A percentile compares a stretch with the other conserved stretches of the same genome.
phyloP scores from a whole-genome alignment of 1,140 invertebrate genomes.

The Pararge aegeria region DNA sequence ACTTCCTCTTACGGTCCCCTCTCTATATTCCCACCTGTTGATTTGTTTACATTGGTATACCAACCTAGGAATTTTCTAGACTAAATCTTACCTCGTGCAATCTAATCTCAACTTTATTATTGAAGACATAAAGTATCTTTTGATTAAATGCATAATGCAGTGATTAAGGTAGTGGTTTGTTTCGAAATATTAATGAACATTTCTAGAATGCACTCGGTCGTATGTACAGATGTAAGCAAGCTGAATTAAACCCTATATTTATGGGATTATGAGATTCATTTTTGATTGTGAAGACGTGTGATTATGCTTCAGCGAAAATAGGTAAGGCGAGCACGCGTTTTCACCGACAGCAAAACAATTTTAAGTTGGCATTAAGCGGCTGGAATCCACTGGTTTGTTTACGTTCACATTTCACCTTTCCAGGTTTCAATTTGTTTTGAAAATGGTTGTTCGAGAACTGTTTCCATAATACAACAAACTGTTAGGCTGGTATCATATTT shows the following conservation, averaged over 20 bases:
- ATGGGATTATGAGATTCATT: background rate
- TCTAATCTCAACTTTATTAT: constrained; percentile 1
- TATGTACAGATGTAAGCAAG: background rate
- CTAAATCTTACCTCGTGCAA: background rate
- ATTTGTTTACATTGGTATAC: constrained; percentile 32
- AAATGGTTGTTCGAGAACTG: background rate
- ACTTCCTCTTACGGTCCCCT: constrained; percentile 12
- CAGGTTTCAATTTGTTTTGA: constrained; percentile 10
- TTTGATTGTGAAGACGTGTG: background rate
- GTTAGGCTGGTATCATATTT: too few relatives aligned
- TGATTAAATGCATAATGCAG: background rate
- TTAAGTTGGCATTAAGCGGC: constrained; percentile 11
- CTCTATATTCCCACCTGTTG: constrained; percentile 31
- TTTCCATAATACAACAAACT: background rate
- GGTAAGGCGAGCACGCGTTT: constrained; percentile 13
- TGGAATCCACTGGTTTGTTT: constrained; percentile 1
- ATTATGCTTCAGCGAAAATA: constrained; percentile 11
- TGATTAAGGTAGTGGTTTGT: constrained; percentile 16
- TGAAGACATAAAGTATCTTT: background rate
- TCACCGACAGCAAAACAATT: constrained; percentile 21
- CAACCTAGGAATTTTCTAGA: constrained; percentile 32
- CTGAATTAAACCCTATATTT: constrained; percentile 1
- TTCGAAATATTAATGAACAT: constrained; percentile 19
- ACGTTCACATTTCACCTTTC: background rate
- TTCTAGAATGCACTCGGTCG: constrained; percentile 15